Conservation (phyloP, 2,888 invertebrate genomes). For the Boloria euphrosyne region DNA sequence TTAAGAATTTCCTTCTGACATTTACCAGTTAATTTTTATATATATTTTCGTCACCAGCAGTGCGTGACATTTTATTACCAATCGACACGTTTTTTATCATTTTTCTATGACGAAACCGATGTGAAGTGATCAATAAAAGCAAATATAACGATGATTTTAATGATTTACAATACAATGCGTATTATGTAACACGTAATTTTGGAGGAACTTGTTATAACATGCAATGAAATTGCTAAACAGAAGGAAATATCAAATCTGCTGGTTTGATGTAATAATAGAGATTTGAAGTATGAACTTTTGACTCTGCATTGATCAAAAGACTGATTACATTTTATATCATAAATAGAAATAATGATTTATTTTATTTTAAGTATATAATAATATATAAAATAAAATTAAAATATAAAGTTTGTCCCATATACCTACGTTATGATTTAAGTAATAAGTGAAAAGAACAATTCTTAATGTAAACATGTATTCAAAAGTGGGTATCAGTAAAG, state of each 20-base stretch:
- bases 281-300: no score
- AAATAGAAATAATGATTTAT: no score
- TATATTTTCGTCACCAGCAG: conserved; percentile 10
- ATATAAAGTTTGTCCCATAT: no score
- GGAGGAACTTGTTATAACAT: background rate
- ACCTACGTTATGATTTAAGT: no score
- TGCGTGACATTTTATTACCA: conserved; percentile 22
- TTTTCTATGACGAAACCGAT: conserved; percentile 10
- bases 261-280: no score
- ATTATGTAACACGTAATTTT: conserved; percentile 1
- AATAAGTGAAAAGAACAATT: no score
- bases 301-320: no score
- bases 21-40: conserved; percentile 1
- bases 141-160: conserved; percentile 18
- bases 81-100: conserved; percentile 8
- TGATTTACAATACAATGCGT: conserved; percentile 19
- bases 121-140: conserved; percentile 16
- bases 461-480: no score
- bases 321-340: no score
- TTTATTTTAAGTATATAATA: no score
- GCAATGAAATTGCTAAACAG: conserved; percentile 5
- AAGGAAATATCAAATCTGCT: background rate
- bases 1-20: conserved; percentile 20
- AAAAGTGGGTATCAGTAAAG: no score
- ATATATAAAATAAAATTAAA: no score